A percentile compares a stretch with the other conserved stretches of the same genome.
phyloP scores from a whole-genome alignment of 2,888 invertebrate genomes.

The Ennomos quercinarius region DNA sequence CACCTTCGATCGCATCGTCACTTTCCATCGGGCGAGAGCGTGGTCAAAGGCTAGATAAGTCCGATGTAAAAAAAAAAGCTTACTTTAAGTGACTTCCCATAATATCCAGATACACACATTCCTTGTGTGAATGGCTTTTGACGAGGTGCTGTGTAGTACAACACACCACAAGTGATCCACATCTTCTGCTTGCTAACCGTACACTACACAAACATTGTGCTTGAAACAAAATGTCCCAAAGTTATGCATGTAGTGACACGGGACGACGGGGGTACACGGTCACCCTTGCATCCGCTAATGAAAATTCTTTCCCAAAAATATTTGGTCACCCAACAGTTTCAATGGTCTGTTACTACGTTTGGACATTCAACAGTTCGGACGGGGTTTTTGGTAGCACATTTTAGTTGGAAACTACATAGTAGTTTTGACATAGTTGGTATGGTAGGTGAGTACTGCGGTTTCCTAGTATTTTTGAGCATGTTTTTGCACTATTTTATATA shows the following conservation, averaged over 20 bases:
- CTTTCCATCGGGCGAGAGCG: no score
- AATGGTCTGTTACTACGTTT: slow-evolving; percentile 11
- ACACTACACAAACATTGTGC: neutral
- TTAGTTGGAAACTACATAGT: slow-evolving; percentile 32
- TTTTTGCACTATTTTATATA: no score
- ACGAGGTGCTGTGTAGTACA: no score
- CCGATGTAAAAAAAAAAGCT: no score
- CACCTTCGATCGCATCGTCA: no score
- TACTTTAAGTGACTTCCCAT: no score
- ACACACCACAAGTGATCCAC: no score
- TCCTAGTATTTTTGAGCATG: no score
- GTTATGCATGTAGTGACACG: slow-evolving; percentile 47
- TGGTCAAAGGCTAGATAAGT: no score
- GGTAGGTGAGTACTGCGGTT: neutral
- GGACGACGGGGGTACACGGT: slow-evolving; percentile 57
- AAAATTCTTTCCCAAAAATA: slow-evolving; percentile 64
- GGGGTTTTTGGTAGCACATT: slow-evolving; percentile 23
- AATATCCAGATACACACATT: no score
- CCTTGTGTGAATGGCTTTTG: no score
- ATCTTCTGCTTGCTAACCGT: no score
- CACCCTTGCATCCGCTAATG: slow-evolving; percentile 60
- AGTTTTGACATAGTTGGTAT: slow-evolving; percentile 12
- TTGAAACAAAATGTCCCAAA: slow-evolving; percentile 11
- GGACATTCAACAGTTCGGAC: slow-evolving; percentile 18
- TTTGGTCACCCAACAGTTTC: slow-evolving; percentile 36